Evolutionary conservation across 2,113 vertebrate species (phyloP), one percentile per base, ranked within the genome.

Genomic region (Rana temporaria): DNA sequence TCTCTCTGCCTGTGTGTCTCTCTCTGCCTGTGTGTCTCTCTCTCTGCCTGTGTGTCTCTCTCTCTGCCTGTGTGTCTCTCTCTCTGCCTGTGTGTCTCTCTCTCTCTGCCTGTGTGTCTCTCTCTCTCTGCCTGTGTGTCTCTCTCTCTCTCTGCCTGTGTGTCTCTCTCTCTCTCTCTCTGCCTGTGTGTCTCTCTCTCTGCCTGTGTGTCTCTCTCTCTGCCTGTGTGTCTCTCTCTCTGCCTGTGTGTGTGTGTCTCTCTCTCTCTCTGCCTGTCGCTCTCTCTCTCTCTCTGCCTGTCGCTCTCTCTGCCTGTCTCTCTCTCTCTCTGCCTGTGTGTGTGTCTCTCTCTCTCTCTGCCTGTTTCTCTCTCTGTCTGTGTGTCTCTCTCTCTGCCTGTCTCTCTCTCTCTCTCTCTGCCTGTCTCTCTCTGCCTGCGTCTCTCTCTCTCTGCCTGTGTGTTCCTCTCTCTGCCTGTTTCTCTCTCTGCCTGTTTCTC

Each of bases 391-490:
- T n/a, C n/a, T n/a, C n/a, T n/a, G n/a, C n/a, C n/a, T n/a, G n/a
- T n/a, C n/a, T n/a, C n/a, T n/a, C n/a, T n/a, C n/a, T n/a, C n/a
- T n/a, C n/a, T n/a, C n/a, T n/a, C n/a, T n/a, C n/a, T n/a, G n/a
- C n/a, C n/a, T n/a, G n/a, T n/a, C n/a, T n/a, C n/a, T n/a, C n/a
- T n/a, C n/a, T n/a, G n/a, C n/a, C n/a, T 72, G 4, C 26, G 15
- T 72, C 4, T 72, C 12, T 55, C 7, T 48, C 7, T 55, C 6
- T 72, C 4, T 72, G 38, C 55, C 42, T 53, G 4, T 72, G 4
- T 72, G 2, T 72, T 48, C 55, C 69, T 72, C 6, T 72, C 48
- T 55, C 26, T 67, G 65, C 34, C 26, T 67, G 48, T 52, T 6
- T 52, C 6, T 32, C 9, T 67, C 26, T 67, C 26, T 67, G 4